These are phyloP conservation scores for Glareola pratincola DNA, from an alignment of 2,113 vertebrate species.

Conservation along the genomic window DNA sequence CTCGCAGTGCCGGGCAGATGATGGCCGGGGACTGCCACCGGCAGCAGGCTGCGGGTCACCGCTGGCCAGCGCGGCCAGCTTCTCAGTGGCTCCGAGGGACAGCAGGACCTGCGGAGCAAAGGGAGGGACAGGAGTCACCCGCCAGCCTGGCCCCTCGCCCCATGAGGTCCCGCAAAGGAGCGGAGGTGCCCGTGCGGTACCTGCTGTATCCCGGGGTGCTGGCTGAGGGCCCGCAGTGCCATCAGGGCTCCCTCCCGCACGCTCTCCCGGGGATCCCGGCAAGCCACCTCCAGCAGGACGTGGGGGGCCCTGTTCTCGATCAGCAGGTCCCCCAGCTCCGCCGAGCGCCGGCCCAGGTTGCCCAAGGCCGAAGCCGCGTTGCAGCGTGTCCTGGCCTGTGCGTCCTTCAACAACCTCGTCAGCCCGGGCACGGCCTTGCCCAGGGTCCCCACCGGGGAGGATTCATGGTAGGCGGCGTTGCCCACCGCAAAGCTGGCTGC, in stretches of 20 bases:
- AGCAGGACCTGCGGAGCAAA: constrained; percentile 65
- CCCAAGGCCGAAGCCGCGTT: constrained; percentile 72
- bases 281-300: constrained; percentile 68
- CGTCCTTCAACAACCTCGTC: constrained; percentile 57
- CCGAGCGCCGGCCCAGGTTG: constrained; percentile 60
- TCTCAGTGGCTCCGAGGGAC: constrained; percentile 69
- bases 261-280: constrained; percentile 55
- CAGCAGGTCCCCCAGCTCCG: constrained; percentile 51
- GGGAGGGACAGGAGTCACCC: neutral
- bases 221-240: constrained; percentile 67
- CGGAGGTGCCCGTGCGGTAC: neutral
- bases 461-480: constrained; percentile 59
- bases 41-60: neutral
- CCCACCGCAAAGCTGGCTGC: constrained; percentile 75
- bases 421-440: constrained; percentile 59
- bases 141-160: neutral
- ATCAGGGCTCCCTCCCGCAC: constrained; percentile 73
- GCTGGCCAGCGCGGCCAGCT: constrained; percentile 42
- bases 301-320: constrained; percentile 58
- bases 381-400: constrained; percentile 59
- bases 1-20: constrained; percentile 56
- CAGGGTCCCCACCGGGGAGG: neutral
- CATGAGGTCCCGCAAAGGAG: neutral
- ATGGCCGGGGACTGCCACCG: neutral
- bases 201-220: constrained; percentile 64